These are phyloP conservation scores for Chaetops frenatus DNA, from an alignment of 2,113 vertebrate species.

Conservation along the genomic window DNA sequence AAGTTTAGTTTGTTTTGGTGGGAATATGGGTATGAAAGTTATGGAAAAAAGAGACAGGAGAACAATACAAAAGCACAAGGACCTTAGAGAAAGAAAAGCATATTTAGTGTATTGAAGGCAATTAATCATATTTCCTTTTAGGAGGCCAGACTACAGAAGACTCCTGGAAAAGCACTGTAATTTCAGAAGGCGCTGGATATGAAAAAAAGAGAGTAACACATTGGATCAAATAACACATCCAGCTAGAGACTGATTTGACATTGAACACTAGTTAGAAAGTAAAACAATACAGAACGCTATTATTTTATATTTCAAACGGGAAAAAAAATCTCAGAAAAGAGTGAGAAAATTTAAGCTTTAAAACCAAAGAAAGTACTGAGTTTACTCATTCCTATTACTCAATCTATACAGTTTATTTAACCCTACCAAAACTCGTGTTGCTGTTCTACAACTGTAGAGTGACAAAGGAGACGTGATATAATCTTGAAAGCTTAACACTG, in stretches of 20 bases:
- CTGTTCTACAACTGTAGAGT: background rate
- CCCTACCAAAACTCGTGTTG: background rate
- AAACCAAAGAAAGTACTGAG: background rate
- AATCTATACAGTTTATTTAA: background rate
- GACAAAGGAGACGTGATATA: background rate
- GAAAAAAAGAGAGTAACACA: background rate
- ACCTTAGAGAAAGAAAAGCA: background rate
- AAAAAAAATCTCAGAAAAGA: background rate
- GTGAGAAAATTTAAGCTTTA: background rate
- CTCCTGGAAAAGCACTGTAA: background rate
- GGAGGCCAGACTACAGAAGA: background rate
- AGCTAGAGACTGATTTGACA: background rate
- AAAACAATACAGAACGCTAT: background rate
- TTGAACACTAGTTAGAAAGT: background rate
- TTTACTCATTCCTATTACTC: background rate
- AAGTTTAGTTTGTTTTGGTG: background rate
- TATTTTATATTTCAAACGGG: background rate
- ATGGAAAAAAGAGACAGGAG: background rate
- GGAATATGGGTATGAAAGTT: background rate
- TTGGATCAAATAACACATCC: conserved; percentile 1
- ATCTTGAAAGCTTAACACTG: background rate
- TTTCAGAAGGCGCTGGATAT: conserved; percentile 15
- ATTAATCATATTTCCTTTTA: background rate
- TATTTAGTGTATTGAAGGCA: background rate
- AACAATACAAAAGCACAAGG: background rate